phyloP scores from a whole-genome alignment of 1,140 invertebrate genomes.

The Belonocnema kinseyi region DNA sequence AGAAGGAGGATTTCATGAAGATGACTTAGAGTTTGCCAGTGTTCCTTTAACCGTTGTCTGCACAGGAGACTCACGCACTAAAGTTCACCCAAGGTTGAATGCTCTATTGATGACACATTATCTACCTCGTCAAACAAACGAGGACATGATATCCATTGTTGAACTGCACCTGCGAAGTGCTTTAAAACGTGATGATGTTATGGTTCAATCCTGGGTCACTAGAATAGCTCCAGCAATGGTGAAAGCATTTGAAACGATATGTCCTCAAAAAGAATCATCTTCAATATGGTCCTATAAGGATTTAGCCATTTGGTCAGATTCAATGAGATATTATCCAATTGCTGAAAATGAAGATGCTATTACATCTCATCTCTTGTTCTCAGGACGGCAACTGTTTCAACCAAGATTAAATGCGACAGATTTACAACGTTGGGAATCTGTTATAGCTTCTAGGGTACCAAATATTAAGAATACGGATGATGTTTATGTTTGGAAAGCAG shows the following conservation, averaged over 20 bases:
- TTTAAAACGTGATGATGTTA: constrained; percentile 50
- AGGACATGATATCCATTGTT: constrained; percentile 59
- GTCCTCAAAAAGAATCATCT: constrained; percentile 46
- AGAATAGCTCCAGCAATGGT: constrained; percentile 58
- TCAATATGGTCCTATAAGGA: constrained; percentile 60
- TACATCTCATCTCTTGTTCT: constrained; percentile 59
- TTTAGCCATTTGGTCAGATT: constrained; percentile 63
- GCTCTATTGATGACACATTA: constrained; percentile 64
- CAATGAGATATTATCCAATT: constrained; percentile 62
- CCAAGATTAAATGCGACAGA: constrained; percentile 62
- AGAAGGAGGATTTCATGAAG: constrained; percentile 71
- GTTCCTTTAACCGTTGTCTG: constrained; percentile 65
- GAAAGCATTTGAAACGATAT: constrained; percentile 57
- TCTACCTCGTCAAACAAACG: constrained; percentile 56
- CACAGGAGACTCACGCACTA: constrained; percentile 63
- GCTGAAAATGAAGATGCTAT: constrained; percentile 57
- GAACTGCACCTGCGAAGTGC: constrained; percentile 63
- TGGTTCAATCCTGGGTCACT: constrained; percentile 61
- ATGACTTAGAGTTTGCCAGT: constrained; percentile 71
- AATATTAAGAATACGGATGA: constrained; percentile 47
- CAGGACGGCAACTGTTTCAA: constrained; percentile 61
- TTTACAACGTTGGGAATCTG: constrained; percentile 58
- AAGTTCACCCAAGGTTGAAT: constrained; percentile 69
- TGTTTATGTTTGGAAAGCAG: constrained; percentile 66
- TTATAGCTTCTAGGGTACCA: constrained; percentile 55